These are phyloP conservation scores for Schizopygopsis pylzovi DNA, from an alignment of 2,797 vertebrate genomes.

Conservation along the genomic window DNA sequence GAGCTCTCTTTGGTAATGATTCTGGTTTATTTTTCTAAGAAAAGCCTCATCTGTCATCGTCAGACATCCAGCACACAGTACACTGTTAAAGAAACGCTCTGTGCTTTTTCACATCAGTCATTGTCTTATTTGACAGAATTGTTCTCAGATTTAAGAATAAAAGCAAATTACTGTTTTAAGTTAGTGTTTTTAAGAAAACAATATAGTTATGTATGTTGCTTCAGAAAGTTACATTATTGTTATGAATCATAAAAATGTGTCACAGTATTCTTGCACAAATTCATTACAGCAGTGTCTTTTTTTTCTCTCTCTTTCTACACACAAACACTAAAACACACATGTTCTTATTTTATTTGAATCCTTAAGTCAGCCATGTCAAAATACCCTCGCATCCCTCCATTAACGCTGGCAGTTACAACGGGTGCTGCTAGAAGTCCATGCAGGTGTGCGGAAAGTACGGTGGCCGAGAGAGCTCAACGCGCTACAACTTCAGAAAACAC, in stretches of 20 bases:
- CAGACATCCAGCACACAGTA: background rate
- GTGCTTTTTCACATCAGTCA: conserved; percentile 29
- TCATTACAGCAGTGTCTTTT: background rate
- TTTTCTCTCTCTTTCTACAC: background rate
- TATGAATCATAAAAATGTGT: conserved; percentile 15
- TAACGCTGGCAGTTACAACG: too few species aligned
- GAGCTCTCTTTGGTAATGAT: conserved; percentile 8
- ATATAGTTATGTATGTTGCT: background rate
- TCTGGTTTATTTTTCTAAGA: conserved; percentile 22
- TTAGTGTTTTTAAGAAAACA: background rate
- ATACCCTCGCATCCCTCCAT: too few species aligned
- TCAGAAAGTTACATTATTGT: background rate
- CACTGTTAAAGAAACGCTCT: background rate
- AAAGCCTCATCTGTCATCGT: conserved; percentile 9
- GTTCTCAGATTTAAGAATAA: conserved; percentile 32
- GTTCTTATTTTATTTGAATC: too few species aligned
- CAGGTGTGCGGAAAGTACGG: too few species aligned
- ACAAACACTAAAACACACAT: background rate
- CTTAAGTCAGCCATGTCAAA: too few species aligned
- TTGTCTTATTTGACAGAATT: conserved; percentile 12
- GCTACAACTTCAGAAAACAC: too few species aligned
- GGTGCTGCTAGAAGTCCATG: too few species aligned
- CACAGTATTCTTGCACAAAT: conserved; percentile 19
- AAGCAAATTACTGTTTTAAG: conserved; percentile 16
- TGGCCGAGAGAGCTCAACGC: too few species aligned